Evolutionary conservation across 2,797 vertebrate species (phyloP).

Genomic region (Enteromius radiatus): DNA sequence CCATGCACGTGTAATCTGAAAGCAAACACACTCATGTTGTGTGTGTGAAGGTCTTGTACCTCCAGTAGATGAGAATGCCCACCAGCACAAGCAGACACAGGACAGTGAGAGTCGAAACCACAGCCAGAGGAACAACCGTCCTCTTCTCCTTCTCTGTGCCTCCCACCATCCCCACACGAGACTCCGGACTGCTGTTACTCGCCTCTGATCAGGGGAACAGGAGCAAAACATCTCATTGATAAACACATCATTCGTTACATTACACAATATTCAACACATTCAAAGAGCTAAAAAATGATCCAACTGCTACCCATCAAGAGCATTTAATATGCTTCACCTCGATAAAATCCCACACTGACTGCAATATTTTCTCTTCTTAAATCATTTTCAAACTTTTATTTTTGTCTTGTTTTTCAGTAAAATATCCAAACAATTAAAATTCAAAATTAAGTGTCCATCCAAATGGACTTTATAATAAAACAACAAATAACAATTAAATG

Average conservation of each 20-base stretch:
- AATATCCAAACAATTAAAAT: neutral
- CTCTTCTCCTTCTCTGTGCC: slow-evolving; percentile 87
- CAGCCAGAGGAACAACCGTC: slow-evolving; percentile 91
- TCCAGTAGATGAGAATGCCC: slow-evolving; percentile 98
- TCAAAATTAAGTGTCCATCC: neutral
- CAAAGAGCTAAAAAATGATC: neutral
- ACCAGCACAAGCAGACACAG: slow-evolving; percentile 96
- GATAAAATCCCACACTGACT: neutral
- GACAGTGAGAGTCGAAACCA: slow-evolving; percentile 95
- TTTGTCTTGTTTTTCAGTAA: neutral
- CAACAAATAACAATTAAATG: neutral
- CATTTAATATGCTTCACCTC: neutral
- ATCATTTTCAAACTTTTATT: neutral
- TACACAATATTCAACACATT: neutral
- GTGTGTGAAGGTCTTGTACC: slow-evolving; percentile 74
- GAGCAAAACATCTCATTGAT: neutral
- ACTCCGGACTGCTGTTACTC: slow-evolving; percentile 99
- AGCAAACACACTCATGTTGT: neutral
- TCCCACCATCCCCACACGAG: slow-evolving; percentile 89
- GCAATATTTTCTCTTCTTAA: neutral
- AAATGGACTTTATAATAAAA: neutral
- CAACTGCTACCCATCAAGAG: neutral
- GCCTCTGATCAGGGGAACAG: slow-evolving; percentile 87
- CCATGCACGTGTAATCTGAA: neutral
- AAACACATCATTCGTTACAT: neutral